Base-by-base conservation (phyloP, 2,888 invertebrate species). In the Protophormia terraenovae region DNA sequence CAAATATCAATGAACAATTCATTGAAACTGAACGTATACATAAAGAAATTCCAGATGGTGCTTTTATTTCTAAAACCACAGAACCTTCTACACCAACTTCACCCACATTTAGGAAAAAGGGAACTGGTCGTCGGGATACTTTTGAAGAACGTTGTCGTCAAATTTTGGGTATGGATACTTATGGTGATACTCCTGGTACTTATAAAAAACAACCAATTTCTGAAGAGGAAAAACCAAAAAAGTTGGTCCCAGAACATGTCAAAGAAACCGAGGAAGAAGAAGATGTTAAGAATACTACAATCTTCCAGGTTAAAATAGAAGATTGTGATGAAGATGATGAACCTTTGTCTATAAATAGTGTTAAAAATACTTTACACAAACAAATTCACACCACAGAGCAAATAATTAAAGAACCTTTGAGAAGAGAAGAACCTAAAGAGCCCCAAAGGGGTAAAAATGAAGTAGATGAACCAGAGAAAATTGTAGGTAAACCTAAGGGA, bases 61-160 rank as follows among this genome's bases (percentile, higher is more conserved):
- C 88, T 16, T 89, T 90, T 35, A 81, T 88, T 3, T 91, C 92
- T 10, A 90, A 89, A 41, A 87, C 87, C 3, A 58, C 60, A 7
- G 87, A 87, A n/a, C 71, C 82, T 7, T 75, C 86, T 16, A 83
- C 86, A 14, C 88, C 89, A n/a, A 87, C 85, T 14, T 88, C 89
- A 4, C 90, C 93, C 0, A 94, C 94, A 87, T 90, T 86, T 55
- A 89, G 93, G 27, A 95, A 94, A 87, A 94, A 95, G 47, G 94
- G 95, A 1, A 90, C 94, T 41, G 94, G 94, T 86, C 93, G 95
- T 88, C 94, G 95, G 45, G 96, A 96, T 91, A 96, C 96, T 1
- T 96, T 96, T 86, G 96, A 96, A 90, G 96, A 96, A 90, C 93
- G 96, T 38, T 96, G 96, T 87, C 94, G 95, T 45, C 94, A 95